phyloP scores from a whole-genome alignment of 2,113 vertebrate species.

The Pelmatolapia mariae region DNA sequence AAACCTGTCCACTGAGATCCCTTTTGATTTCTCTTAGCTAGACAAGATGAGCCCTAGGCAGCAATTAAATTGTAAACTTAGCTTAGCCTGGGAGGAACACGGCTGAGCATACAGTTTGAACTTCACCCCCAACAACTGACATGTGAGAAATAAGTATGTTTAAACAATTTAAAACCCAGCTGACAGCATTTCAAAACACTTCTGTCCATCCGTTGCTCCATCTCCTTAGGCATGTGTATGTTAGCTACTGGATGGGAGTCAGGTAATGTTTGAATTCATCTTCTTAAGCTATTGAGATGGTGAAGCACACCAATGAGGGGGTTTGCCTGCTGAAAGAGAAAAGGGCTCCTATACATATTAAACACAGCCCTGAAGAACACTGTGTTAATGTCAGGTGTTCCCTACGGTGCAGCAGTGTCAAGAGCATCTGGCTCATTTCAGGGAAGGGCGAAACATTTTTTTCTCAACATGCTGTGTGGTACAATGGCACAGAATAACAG shows the following conservation, averaged over 20 bases:
- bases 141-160: background rate
- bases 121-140: conserved; percentile 19
- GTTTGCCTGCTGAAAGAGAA: conserved; percentile 26
- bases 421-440: conserved; percentile 46
- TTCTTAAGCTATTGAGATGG: conserved; percentile 29
- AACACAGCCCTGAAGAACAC: conserved; percentile 48
- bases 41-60: conserved; percentile 40
- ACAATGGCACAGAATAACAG: conserved; percentile 4
- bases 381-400: conserved; percentile 64
- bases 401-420: conserved; percentile 43
- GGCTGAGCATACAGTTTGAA: conserved; percentile 6
- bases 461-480: conserved; percentile 1
- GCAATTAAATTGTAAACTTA: conserved; percentile 52
- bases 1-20: conserved; percentile 46
- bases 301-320: background rate
- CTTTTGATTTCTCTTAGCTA: conserved; percentile 54
- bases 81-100: conserved; percentile 11
- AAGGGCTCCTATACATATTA: conserved; percentile 58
- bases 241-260: background rate
- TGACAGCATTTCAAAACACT: conserved; percentile 35
- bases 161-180: conserved; percentile 15
- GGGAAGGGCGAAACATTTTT: conserved; percentile 17
- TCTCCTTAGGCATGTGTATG: conserved; percentile 2
- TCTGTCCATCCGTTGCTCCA: background rate
- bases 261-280: conserved; percentile 21